Base-by-base conservation (phyloP, 2,888 invertebrate genomes). In the Nymphalis polychloros region DNA sequence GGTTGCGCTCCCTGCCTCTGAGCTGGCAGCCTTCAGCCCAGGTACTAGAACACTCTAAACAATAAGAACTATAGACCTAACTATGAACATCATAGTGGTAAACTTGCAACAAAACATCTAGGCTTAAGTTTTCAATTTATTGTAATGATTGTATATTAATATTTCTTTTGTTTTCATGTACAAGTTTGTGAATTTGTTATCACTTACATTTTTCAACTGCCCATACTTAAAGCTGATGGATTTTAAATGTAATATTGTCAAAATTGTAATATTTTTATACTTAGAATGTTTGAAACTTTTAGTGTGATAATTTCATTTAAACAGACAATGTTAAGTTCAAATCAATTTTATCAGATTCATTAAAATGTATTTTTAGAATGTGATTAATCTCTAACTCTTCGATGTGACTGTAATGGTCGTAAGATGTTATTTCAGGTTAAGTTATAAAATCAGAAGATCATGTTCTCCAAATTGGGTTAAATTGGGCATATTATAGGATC, bases 71-170 rank as follows among this genome's bases (percentile, higher is more conserved):
- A 55, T 82, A 86, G 89, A 90, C 89, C 85, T 87, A 86, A 84
- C 89, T 90, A 90, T 90, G 87, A 86, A 78, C 79, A 78, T 83
- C 90, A 90, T 91, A 90, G 90, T 87, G 87, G 84, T 86, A 88
- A 82, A 81, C 65, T 80, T 83, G 87, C 87, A 90, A 89, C 88
- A 90, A 89, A 87, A 86, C 72, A 70, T 72, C 70, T 79, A 76
- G 77, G 73, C 68, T 70, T 78, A 79, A 78, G 79, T 76, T 76
- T 68, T 63, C 72, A 67, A 72, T 65, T 72, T 68, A 73, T 72
- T 74, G 66, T 73, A 73, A 73, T 53, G 23, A 67, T 75, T 72
- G 73, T 73, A 71, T 64, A 41, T 69, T 69, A 63, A 69, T 70
- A 62, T 35, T 73, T 72, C 73, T 60, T 61, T 52, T 67, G 63